phyloP scores from a whole-genome alignment of 1,140 invertebrate genomes.

The Anastatus disparis region DNA sequence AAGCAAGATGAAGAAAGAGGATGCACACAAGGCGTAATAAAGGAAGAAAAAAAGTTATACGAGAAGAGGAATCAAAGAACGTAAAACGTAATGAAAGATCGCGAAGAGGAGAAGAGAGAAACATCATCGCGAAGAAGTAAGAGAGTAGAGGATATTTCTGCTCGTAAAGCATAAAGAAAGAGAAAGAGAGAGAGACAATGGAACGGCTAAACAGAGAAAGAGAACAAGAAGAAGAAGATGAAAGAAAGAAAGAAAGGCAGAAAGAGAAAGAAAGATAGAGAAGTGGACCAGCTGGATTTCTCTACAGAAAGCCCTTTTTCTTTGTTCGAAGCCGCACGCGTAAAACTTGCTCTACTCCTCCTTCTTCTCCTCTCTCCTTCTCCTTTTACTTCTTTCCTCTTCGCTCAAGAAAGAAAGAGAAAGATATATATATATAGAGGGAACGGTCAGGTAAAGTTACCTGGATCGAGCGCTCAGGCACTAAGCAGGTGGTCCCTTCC shows the following conservation, averaged over 20 bases:
- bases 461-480: background rate
- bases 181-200: background rate
- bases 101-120: background rate
- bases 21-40: slow-evolving; percentile 2
- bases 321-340: slow-evolving; percentile 29
- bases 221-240: background rate
- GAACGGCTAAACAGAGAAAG: background rate
- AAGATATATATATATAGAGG: too few relatives aligned
- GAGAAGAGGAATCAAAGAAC: slow-evolving; percentile 13
- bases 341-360: slow-evolving; percentile 6
- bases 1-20: background rate
- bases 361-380: background rate
- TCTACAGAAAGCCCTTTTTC: slow-evolving; percentile 13
- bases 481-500: slow-evolving; percentile 34
- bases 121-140: slow-evolving; percentile 12
- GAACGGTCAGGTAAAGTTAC: slow-evolving; percentile 35
- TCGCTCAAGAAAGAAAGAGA: background rate
- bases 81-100: slow-evolving; percentile 34
- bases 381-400: background rate
- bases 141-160: slow-evolving; percentile 15
- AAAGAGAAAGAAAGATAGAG: slow-evolving; percentile 11
- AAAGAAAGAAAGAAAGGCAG: background rate
- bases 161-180: background rate
- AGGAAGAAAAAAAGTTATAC: background rate
- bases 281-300: slow-evolving; percentile 35